Evolutionary conservation across 1,140 invertebrate genomes (phyloP), one percentile per base, ranked within the genome.

Genomic region (Cherax quadricarinatus): DNA sequence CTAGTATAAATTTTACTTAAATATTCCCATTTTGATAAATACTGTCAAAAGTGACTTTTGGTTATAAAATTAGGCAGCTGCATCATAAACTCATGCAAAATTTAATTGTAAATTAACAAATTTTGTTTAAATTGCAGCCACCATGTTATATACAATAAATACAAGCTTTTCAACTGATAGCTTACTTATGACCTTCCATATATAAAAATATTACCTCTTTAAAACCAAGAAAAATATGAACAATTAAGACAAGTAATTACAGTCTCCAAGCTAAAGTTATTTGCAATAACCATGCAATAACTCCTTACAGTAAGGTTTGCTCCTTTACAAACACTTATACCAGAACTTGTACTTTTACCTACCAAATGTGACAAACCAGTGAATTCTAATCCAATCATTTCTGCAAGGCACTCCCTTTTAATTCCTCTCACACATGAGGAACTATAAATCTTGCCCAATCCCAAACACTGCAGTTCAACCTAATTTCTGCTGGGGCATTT

Each of bases 321-420:
- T 21, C 1, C 16, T 49, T 60, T 30, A 57, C 83, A 30, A 70
- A 85, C 83, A 57, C 83, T 48, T 41, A 4, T 21, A 41, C 53
- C 62, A 85, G 30, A 85, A 85, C n/a, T 85, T 85, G 83, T 85
- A 85, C 83, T 85, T 66, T 85, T 66, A 75, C 5, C 24, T 7
- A 84, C 30, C 57, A 83, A 57, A 84, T 57, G 21, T 62, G 30
- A 62, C 82, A 60, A 60, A 60, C 16, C 57, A 84, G 53, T 84
- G 82, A 30, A 24, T 62, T 62, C 49, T 57, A 66, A 21, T 66
- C 5, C 9, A 57, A 57, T 30, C 6, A 21, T 75, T 75, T 10
- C 70, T 75, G n/a, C 24, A 75, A 75, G 70, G 70, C 70, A 75
- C 70, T 75, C 70, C 70, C 7, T 4, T 18, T 75, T 75, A n/a